phyloP scores from a whole-genome alignment of 2,797 vertebrate genomes.

The Sardinella longiceps region DNA sequence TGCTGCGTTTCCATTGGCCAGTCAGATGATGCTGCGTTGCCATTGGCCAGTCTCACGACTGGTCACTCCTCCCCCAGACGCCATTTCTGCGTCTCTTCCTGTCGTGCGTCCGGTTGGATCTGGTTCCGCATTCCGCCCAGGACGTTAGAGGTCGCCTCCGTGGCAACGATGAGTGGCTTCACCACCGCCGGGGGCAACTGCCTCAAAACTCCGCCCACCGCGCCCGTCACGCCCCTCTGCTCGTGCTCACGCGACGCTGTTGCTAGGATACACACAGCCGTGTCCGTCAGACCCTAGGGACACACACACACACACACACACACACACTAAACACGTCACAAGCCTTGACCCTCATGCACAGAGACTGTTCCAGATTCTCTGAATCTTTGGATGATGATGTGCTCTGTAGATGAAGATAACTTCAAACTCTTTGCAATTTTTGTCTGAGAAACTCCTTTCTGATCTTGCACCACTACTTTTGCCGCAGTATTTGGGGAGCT shows the following conservation, averaged over 20 bases:
- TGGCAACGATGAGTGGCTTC: conserved; percentile 95
- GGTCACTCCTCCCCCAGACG: conserved; percentile 49
- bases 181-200: conserved; percentile 96
- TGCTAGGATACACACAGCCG: conserved; percentile 94
- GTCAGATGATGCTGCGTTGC: neutral
- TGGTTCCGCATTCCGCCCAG: conserved; percentile 98
- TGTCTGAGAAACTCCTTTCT: no score
- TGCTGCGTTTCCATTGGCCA: no score
- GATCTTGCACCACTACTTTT: no score
- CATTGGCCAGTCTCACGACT: neutral
- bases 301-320: conserved; percentile 27
- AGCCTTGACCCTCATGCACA: no score
- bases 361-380: no score
- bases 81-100: conserved; percentile 98
- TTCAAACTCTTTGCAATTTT: no score
- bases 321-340: neutral
- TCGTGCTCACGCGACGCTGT: conserved; percentile 96
- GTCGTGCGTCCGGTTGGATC: conserved; percentile 93
- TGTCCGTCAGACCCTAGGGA: conserved; percentile 91
- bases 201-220: conserved; percentile 94
- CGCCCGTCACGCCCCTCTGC: conserved; percentile 94
- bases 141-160: conserved; percentile 96
- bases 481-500: no score
- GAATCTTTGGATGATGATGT: no score
- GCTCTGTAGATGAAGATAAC: no score